A percentile compares a stretch with the other conserved stretches of the same genome.
These are phyloP conservation scores for Trichomycterus rosablanca DNA, from an alignment of 2,113 vertebrate genomes.

Conservation along the genomic window DNA sequence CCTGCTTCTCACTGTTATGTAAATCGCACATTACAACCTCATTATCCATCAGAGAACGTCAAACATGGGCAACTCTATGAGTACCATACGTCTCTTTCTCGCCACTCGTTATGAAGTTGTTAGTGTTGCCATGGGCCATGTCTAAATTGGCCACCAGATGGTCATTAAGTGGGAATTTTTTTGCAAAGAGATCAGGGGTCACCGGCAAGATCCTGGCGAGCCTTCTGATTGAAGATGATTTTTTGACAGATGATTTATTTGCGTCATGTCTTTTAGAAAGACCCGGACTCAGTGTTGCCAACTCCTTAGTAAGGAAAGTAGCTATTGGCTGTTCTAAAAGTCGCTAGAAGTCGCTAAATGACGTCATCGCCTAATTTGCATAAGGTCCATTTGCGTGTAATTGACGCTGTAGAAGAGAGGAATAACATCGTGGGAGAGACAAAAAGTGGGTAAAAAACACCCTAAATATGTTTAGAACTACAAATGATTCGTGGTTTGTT, in stretches of 20 bases:
- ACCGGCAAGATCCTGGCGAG: conserved; percentile 22
- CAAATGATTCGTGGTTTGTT: too few species aligned
- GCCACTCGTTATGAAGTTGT: conserved; percentile 57
- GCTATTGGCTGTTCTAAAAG: too few species aligned
- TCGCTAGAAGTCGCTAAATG: too few species aligned
- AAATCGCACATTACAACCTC: conserved; percentile 29
- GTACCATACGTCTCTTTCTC: conserved; percentile 43
- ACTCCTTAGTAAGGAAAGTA: too few species aligned
- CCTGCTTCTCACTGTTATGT: conserved; percentile 5
- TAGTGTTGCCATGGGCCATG: conserved; percentile 46
- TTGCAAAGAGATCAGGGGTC: conserved; percentile 21
- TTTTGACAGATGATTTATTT: conserved; percentile 42
- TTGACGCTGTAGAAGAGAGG: too few species aligned
- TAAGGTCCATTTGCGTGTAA: too few species aligned
- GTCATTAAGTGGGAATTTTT: conserved; percentile 57
- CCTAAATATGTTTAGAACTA: too few species aligned
- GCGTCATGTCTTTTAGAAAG: conserved; percentile 31
- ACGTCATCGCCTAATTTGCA: too few species aligned
- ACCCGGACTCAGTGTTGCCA: conserved; percentile 14
- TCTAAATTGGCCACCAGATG: conserved; percentile 53
- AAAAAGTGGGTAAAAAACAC: too few species aligned
- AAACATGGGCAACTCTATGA: conserved; percentile 40
- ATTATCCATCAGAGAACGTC: conserved; percentile 34
- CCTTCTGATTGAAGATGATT: conserved; percentile 32
- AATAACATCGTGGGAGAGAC: too few species aligned